Percentiles rank a stretch among this genome's conserved stretches.
These are phyloP conservation scores for Aptenodytes forsteri DNA, from an alignment of 2,113 vertebrate species.

Conservation along the genomic window DNA sequence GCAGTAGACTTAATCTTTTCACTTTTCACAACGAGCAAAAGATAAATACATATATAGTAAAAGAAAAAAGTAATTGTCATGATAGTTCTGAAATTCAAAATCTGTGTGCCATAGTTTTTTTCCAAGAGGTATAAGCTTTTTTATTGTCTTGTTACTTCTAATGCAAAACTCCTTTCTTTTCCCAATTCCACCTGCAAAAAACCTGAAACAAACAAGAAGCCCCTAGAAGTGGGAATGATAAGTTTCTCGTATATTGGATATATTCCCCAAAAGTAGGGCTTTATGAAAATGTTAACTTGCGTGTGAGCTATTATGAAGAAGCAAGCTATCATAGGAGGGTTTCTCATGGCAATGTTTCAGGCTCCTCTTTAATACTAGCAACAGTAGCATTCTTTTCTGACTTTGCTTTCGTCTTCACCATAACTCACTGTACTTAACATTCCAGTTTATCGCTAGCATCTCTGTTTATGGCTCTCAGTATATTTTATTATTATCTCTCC, in stretches of 20 bases:
- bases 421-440: constrained; percentile 37
- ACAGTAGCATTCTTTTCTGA: constrained; percentile 48
- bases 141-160: background rate
- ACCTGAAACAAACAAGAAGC: background rate
- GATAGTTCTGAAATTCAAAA: background rate
- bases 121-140: background rate
- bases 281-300: background rate
- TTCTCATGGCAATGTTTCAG: constrained; percentile 13
- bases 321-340: background rate
- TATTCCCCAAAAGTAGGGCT: background rate
- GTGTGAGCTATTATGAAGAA: background rate
- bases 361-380: background rate
- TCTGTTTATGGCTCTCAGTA: constrained; percentile 33
- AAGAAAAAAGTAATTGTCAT: background rate
- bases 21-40: background rate
- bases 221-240: background rate
- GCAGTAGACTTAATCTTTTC: background rate
- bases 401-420: constrained; percentile 37
- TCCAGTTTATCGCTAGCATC: constrained; percentile 12
- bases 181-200: background rate
- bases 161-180: background rate
- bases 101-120: background rate
- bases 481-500: constrained; percentile 42
- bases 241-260: background rate
- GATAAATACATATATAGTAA: background rate